Conservation (phyloP, 2,888 invertebrate species). For the Ophonus ardosiacus region DNA sequence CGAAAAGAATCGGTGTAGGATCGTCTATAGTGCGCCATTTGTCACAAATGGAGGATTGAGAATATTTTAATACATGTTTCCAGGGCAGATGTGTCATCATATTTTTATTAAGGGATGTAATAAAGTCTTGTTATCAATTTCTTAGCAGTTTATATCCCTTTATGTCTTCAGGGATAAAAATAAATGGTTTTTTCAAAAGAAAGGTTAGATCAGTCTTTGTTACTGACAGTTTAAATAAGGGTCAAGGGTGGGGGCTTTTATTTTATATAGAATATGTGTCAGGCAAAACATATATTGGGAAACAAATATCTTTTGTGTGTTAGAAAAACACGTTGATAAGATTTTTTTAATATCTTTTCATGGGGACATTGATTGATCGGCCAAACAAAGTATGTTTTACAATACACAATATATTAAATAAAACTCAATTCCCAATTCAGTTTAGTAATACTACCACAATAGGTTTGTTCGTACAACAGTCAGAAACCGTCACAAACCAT, state of each 20-base stretch:
- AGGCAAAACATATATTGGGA: background rate
- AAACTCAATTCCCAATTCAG: background rate
- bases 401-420: no score
- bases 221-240: conserved; percentile 37
- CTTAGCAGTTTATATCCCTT: conserved; percentile 31
- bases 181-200: conserved; percentile 32
- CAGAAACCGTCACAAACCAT: no score
- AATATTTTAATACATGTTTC: conserved; percentile 37
- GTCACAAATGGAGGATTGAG: conserved; percentile 30
- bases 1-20: conserved; percentile 14
- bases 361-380: background rate
- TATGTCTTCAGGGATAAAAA: conserved; percentile 36
- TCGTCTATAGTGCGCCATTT: conserved; percentile 3
- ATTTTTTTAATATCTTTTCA: background rate
- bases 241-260: conserved; percentile 17
- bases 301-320: conserved; percentile 14
- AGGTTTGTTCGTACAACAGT: no score
- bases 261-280: background rate
- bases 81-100: conserved; percentile 17
- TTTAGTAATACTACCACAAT: background rate
- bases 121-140: conserved; percentile 48
- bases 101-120: conserved; percentile 39
- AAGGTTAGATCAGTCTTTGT: conserved; percentile 9
- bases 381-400: background rate
- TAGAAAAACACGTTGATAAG: background rate